Evolutionary conservation across 2,797 vertebrate genomes (phyloP), one percentile per base, ranked within the genome.

Genomic region (Linurgus olivaceus): DNA sequence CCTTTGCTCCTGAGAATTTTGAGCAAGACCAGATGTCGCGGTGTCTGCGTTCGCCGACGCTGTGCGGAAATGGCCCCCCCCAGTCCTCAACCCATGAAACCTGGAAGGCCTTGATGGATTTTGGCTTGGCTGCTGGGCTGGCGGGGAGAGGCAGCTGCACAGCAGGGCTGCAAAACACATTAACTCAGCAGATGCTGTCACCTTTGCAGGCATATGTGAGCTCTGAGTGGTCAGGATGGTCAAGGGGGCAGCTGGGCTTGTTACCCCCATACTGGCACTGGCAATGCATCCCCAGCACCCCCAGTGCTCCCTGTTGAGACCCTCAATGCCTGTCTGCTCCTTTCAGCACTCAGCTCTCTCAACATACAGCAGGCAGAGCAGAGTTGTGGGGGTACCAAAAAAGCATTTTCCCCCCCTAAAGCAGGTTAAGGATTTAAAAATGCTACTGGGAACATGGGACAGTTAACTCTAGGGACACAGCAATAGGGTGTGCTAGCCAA

Each of bases 11-110:
- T 11, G 5, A 51, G 79, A 40, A 13, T 47, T 68, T 28, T 47
- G 90, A 95, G 78, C 75, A 52, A 37, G 83, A 95, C 78, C 97
- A 96, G 96, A 94, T 95, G 94, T 91, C 63, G 5, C 38, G 19
- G 93, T n/a, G 63, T 81, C 90, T 70, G 91, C 14, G 0, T 59
- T 48, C 0, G 1, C 61, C 4, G 3, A 15, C 2, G 4, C 57
- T 35, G 11, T 40, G 79, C 20, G 48, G 92, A 95, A 87, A 91
- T 2, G 0, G 0, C 12, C 78, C 48, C 48, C 93, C 82, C 88
- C 11, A 0, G 50, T 31, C 79, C 74, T 58, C 58, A 4, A 12
- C 44, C 52, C 72, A 13, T 28, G 86, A 66, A 92, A 79, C 54
- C 25, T n/a, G 90, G 63, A 45, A 75, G 62, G 54, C 40, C 62